phyloP scores from a whole-genome alignment of 2,888 invertebrate species.

The Drosophila testacea region DNA sequence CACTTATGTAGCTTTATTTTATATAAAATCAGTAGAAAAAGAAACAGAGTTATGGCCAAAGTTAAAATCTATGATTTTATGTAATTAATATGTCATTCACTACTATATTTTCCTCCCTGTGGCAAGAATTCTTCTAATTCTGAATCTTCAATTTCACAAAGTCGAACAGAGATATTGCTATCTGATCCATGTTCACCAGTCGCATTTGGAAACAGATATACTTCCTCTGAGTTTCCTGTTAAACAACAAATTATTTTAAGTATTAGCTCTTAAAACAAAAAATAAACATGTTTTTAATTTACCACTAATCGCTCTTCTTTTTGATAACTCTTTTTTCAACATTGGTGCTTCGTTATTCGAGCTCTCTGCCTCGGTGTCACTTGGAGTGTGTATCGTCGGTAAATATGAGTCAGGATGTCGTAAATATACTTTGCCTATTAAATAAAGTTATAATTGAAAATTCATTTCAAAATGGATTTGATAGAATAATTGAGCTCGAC shows the following conservation, averaged over 20 bases:
- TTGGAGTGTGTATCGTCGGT: slow-evolving; percentile 89
- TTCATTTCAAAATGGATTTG: too few species aligned
- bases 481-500: too few species aligned
- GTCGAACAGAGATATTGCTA: slow-evolving; percentile 94
- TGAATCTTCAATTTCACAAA: slow-evolving; percentile 97
- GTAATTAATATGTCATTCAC: slow-evolving; percentile 68
- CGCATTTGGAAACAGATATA: slow-evolving; percentile 85
- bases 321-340: slow-evolving; percentile 86
- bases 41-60: slow-evolving; percentile 63
- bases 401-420: slow-evolving; percentile 94
- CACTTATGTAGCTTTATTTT: slow-evolving; percentile 53
- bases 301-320: slow-evolving; percentile 68
- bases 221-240: slow-evolving; percentile 86
- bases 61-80: slow-evolving; percentile 62
- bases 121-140: slow-evolving; percentile 88
- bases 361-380: slow-evolving; percentile 88
- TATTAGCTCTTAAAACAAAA: too few species aligned
- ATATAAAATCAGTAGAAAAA: slow-evolving; percentile 78
- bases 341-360: slow-evolving; percentile 64
- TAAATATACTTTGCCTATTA: slow-evolving; percentile 89
- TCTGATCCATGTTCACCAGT: slow-evolving; percentile 87
- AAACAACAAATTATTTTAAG: slow-evolving; percentile 81
- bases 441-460: not conserved
- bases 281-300: slow-evolving; percentile 7
- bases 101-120: slow-evolving; percentile 49